Evolutionary conservation across 2,888 invertebrate genomes (phyloP).

Genomic region (Dastarcus helophoroides): DNA sequence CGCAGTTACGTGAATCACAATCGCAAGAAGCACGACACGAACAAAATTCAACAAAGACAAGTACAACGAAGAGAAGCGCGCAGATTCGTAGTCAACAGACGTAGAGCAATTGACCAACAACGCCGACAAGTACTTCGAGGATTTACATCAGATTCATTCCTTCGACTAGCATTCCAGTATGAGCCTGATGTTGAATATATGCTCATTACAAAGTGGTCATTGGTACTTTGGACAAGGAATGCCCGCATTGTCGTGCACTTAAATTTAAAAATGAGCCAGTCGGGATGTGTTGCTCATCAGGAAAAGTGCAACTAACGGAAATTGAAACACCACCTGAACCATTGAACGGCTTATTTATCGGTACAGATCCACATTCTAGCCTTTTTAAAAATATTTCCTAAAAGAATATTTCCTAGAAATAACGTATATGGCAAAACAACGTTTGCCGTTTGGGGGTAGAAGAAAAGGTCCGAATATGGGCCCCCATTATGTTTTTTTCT

Average conservation of each 20-base stretch:
- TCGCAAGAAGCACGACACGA: slow-evolving; percentile 18
- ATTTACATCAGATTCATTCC: slow-evolving; percentile 4
- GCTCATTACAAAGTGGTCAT: slow-evolving; percentile 3
- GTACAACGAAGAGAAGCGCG: slow-evolving; percentile 1
- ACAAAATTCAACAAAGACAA: slow-evolving; percentile 7
- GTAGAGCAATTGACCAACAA: slow-evolving; percentile 6
- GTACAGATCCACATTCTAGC: slow-evolving; percentile 16
- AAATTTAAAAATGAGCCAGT: slow-evolving; percentile 1
- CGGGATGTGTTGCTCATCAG: slow-evolving; percentile 3
- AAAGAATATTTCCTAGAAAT: too few species aligned
- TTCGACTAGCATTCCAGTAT: slow-evolving; percentile 4
- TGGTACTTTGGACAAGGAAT: slow-evolving; percentile 2
- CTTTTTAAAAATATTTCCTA: too few species aligned
- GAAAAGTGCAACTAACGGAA: slow-evolving; percentile 3
- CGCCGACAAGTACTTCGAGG: slow-evolving; percentile 6
- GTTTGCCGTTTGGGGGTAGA: too few species aligned
- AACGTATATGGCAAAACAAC: too few species aligned
- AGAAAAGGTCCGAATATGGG: too few species aligned
- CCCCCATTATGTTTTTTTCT: too few species aligned
- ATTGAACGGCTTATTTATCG: slow-evolving; percentile 8
- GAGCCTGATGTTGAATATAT: slow-evolving; percentile 5
- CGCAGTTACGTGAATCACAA: slow-evolving; percentile 17
- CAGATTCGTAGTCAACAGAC: slow-evolving; percentile 5
- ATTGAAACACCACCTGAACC: slow-evolving; percentile 14
- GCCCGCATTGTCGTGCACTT: neutral